Base-by-base conservation (phyloP, 2,888 invertebrate species). In the Allolobophora icterica region DNA sequence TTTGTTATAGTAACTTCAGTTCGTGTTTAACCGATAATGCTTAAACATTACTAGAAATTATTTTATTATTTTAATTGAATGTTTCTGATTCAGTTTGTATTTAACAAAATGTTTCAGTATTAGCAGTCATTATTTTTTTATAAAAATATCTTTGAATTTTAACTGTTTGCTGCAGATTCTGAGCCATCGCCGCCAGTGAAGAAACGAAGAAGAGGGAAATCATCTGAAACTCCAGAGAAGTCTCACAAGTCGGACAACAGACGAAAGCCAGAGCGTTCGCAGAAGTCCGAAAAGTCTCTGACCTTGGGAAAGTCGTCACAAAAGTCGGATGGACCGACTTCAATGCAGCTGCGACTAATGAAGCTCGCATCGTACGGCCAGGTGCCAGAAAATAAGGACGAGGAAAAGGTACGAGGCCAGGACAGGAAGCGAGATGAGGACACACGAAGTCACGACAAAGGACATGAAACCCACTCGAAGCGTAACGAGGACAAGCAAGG, bases 271-370 rank as follows among this genome's bases (percentile, higher is more conserved):
- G 33, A 42, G n/a, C 33, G 6, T 4, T 13, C 15, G 38, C 89
- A 89, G 89, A 30, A 34, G 42, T 34, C n/a, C 15, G 52, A 52
- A 15, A 52, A 40, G 89, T 35, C 33, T 30, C 33, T 1, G 45
- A 45, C 8, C 0, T n/a, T 15, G 1, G 38, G n/a, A 35, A 42
- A 89, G 42, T 33, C n/a, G 40, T 33, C 89, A 13, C 45, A 45
- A 1, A 89, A 42, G 45, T 42, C 33, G 38, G 45, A 34, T 1
- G 89, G 38, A 52, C 89, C 89, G 89, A 52, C 35, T 33, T 45
- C 89, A 8, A 89, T 89, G 89, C 89, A 87, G 30, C 38, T 42
- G 45, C 38, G 45, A 8, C 45, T 89, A 45, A 34, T 89, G 40
- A 42, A 42, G 19, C 89, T 45, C 11, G 52, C 89, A 8, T 38